These are phyloP conservation scores for Botia almorhae DNA, from an alignment of 2,797 vertebrate species.

Conservation along the genomic window DNA sequence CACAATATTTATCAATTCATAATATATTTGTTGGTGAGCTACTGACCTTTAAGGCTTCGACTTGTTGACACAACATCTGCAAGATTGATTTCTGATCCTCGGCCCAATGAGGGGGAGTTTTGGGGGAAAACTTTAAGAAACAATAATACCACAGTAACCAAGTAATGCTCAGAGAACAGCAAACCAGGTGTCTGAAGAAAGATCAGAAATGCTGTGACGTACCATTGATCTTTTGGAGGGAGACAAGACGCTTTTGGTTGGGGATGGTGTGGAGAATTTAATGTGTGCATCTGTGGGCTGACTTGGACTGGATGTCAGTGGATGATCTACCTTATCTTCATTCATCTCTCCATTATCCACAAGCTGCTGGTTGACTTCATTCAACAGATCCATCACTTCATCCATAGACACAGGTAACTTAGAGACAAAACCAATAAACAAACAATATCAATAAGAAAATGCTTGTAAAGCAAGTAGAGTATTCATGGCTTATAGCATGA, in stretches of 20 bases:
- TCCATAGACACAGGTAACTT: slow-evolving; percentile 92
- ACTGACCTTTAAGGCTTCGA: slow-evolving; percentile 94
- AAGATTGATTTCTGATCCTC: slow-evolving; percentile 94
- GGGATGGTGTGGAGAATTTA: slow-evolving; percentile 88
- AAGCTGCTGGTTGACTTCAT: slow-evolving; percentile 90
- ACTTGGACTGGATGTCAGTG: slow-evolving; percentile 79
- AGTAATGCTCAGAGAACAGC: background rate
- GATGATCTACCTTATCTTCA: slow-evolving; percentile 66
- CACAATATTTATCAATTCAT: background rate
- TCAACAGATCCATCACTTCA: slow-evolving; percentile 88
- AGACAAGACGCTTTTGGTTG: slow-evolving; percentile 85
- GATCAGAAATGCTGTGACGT: slow-evolving; percentile 39
- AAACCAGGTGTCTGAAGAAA: background rate
- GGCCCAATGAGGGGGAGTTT: slow-evolving; percentile 94
- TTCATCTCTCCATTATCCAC: slow-evolving; percentile 80
- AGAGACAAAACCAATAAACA: slow-evolving; percentile 40
- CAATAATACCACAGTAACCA: background rate
- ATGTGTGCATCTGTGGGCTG: slow-evolving; percentile 73
- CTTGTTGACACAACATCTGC: slow-evolving; percentile 93
- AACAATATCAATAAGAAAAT: background rate
- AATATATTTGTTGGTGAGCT: background rate
- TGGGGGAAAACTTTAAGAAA: slow-evolving; percentile 86
- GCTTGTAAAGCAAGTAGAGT: background rate
- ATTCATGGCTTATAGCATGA: background rate
- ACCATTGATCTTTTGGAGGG: slow-evolving; percentile 91